These are phyloP conservation scores for silkworm (Bombyx mori) DNA, from an alignment of 1,140 invertebrate genomes.

Conservation along the genomic window DNA sequence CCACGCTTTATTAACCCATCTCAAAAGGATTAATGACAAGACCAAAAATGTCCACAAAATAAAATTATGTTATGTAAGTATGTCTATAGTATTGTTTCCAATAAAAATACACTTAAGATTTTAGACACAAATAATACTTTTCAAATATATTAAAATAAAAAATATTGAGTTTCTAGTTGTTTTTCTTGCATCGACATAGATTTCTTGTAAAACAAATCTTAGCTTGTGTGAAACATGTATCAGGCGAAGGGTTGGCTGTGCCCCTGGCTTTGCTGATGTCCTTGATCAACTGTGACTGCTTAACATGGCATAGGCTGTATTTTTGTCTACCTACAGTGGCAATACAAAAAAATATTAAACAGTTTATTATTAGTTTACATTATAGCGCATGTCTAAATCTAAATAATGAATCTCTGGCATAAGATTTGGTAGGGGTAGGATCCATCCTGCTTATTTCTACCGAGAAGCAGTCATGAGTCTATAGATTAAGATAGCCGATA, in stretches of 20 bases:
- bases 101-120: too few species aligned
- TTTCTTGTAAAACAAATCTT: not conserved
- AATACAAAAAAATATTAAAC: not conserved
- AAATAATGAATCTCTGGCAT: too few species aligned
- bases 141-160: not conserved
- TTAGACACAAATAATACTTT: not conserved
- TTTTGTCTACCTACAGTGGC: too few species aligned
- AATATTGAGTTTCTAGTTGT: not conserved
- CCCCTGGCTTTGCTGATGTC: too few species aligned
- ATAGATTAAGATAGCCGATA: too few species aligned
- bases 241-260: too few species aligned
- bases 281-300: too few species aligned
- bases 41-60: too few species aligned
- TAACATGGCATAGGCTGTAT: too few species aligned
- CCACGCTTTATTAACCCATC: slow-evolving; percentile 12
- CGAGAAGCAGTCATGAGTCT: not conserved
- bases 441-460: not conserved
- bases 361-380: not conserved
- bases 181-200: not conserved
- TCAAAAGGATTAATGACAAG: slow-evolving; percentile 12
- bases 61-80: too few species aligned
- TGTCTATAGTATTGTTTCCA: too few species aligned
- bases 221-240: too few species aligned
- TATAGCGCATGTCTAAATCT: not conserved
- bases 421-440: not conserved